phyloP scores from a whole-genome alignment of 1,140 invertebrate genomes.

The Thereuonema tuberculata region DNA sequence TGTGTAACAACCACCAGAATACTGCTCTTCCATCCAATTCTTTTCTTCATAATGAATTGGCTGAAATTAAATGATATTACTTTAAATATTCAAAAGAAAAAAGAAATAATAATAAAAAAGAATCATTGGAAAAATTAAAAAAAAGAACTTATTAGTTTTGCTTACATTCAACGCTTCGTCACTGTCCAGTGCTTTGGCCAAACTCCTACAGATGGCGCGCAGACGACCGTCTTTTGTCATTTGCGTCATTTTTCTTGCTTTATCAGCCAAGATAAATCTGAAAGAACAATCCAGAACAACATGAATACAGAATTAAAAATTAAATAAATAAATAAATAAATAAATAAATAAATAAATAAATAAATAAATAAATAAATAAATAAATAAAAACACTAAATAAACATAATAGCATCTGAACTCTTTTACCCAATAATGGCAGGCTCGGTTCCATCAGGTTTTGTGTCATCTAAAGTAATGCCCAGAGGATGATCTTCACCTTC shows the following conservation, averaged over 20 bases:
- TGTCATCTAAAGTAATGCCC: not conserved
- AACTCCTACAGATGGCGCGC: not conserved
- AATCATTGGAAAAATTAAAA: no score
- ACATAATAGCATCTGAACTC: no score
- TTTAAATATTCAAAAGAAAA: not conserved
- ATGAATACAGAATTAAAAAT: not conserved
- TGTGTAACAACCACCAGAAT: constrained; percentile 25
- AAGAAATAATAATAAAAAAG: no score
- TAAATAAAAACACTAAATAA: no score
- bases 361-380: not conserved
- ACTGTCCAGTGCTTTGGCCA: constrained; percentile 9
- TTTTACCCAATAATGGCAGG: not conserved
- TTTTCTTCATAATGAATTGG: constrained; percentile 28
- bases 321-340: not conserved
- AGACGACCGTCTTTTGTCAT: constrained; percentile 1
- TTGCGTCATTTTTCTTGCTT: not conserved
- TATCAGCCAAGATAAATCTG: constrained; percentile 9
- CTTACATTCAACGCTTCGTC: constrained; percentile 11
- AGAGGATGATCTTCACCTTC: not conserved
- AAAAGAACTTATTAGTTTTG: no score
- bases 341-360: not conserved
- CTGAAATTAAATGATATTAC: constrained; percentile 7
- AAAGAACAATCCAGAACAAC: no score
- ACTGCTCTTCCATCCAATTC: no score
- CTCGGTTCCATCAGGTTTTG: not conserved